phyloP scores from a whole-genome alignment of 2,113 vertebrate species.

The Ia io region DNA sequence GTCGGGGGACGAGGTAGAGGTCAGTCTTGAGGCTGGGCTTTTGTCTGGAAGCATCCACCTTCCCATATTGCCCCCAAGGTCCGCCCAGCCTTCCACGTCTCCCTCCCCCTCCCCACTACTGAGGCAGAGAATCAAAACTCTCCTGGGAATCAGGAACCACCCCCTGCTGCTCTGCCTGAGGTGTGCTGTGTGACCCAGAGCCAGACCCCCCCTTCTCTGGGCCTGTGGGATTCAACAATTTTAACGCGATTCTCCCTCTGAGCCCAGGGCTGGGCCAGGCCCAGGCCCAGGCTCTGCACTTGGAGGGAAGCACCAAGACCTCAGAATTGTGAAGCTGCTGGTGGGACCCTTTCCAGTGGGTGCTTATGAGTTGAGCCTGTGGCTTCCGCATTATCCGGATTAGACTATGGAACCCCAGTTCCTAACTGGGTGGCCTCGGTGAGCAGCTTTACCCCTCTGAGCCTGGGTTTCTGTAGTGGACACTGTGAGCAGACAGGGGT shows the following conservation, averaged over 20 bases:
- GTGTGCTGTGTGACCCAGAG: neutral
- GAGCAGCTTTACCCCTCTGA: neutral
- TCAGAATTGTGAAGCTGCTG: neutral
- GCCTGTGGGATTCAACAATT: neutral
- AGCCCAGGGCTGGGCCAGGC: neutral
- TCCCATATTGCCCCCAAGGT: neutral
- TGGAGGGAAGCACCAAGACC: neutral
- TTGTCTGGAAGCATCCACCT: slow-evolving; percentile 7
- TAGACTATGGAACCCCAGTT: neutral
- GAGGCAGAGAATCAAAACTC: neutral
- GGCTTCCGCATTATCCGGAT: neutral
- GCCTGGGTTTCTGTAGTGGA: neutral
- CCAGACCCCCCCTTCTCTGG: neutral
- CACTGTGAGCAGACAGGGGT: neutral
- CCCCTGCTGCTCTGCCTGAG: neutral
- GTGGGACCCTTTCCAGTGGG: neutral
- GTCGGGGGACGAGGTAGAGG: neutral
- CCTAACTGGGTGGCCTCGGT: neutral
- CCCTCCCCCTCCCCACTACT: fast-evolving
- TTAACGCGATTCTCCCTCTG: neutral
- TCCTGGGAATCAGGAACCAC: neutral
- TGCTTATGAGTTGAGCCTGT: neutral
- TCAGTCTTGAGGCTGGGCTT: neutral
- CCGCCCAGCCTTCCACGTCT: neutral
- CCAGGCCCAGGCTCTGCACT: neutral